Evolutionary conservation across 2,888 invertebrate species (phyloP).

Genomic region (Tiliacea aurago): DNA sequence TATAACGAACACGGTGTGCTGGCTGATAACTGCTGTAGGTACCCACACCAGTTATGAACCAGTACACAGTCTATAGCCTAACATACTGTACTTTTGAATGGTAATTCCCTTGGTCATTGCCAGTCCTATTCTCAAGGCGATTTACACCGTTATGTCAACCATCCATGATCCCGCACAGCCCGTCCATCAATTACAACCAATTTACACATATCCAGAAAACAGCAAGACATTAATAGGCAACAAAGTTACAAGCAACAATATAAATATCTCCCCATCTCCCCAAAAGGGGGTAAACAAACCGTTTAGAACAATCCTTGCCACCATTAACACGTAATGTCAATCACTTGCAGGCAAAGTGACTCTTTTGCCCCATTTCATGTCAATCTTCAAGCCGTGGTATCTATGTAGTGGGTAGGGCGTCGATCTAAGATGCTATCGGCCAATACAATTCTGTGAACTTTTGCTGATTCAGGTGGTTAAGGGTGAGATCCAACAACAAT

Average conservation of each 20-base stretch:
- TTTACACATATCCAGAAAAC: constrained; percentile 34
- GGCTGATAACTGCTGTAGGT: no score
- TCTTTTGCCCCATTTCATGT: constrained; percentile 77
- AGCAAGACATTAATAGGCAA: constrained; percentile 59
- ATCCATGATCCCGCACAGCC: neutral
- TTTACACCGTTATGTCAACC: neutral
- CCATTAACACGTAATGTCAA: constrained; percentile 81
- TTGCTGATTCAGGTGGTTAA: constrained; percentile 31
- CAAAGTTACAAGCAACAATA: constrained; percentile 54
- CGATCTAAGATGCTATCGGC: constrained; percentile 54
- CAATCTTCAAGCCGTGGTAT: constrained; percentile 69
- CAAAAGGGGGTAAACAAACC: constrained; percentile 64
- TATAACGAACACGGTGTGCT: no score
- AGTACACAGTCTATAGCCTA: neutral
- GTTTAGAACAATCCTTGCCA: constrained; percentile 64
- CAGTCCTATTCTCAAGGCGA: neutral
- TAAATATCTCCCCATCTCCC: constrained; percentile 58
- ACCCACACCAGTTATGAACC: neutral
- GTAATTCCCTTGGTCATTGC: neutral
- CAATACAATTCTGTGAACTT: constrained; percentile 60
- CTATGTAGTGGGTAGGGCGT: constrained; percentile 44
- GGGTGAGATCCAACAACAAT: neutral
- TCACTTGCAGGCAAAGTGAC: constrained; percentile 72
- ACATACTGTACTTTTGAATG: neutral
- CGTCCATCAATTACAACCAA: constrained; percentile 26